A percentile compares a stretch with the other conserved stretches of the same genome.
Evolutionary conservation across 2,113 vertebrate species (phyloP).

Genomic region (Ophthalmolycus amberensis): DNA sequence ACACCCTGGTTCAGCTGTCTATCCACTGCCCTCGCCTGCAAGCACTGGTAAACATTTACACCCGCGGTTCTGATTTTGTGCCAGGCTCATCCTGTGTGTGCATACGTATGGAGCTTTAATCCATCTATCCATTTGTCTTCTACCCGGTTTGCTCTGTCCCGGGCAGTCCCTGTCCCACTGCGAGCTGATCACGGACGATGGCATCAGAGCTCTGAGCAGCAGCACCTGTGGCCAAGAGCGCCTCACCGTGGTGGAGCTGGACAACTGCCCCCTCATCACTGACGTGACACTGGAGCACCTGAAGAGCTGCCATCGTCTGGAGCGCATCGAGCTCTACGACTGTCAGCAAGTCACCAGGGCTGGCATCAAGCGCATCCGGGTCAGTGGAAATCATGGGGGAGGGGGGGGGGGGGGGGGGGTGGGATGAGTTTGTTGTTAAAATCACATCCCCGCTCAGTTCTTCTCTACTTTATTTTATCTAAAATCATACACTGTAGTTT

Average conservation of each 20-base stretch:
- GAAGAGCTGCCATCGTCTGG: conserved; percentile 91
- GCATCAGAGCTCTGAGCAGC: conserved; percentile 92
- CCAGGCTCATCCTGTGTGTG: conserved; percentile 6
- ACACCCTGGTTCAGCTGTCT: conserved; percentile 92
- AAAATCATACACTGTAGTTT: neutral
- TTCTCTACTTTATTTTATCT: neutral
- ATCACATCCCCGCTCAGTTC: neutral
- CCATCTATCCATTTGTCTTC: neutral
- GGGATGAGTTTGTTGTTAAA: neutral
- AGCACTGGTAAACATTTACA: conserved; percentile 86
- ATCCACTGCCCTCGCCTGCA: conserved; percentile 92
- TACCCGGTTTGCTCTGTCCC: conserved; percentile 1
- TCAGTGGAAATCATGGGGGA: conserved; percentile 62
- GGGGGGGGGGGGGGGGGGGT: neutral
- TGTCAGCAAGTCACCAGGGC: conserved; percentile 93
- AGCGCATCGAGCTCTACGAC: conserved; percentile 93
- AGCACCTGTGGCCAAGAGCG: conserved; percentile 90
- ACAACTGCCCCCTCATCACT: conserved; percentile 94
- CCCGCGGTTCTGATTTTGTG: conserved; percentile 29
- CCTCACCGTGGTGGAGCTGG: conserved; percentile 90
- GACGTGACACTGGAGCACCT: conserved; percentile 91
- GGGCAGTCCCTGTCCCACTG: conserved; percentile 92
- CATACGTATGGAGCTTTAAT: conserved; percentile 14
- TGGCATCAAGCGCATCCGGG: conserved; percentile 93
- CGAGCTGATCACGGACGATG: conserved; percentile 93